Base-by-base conservation (phyloP, 2,797 vertebrate species). In the Neomorphus geoffroyi region DNA sequence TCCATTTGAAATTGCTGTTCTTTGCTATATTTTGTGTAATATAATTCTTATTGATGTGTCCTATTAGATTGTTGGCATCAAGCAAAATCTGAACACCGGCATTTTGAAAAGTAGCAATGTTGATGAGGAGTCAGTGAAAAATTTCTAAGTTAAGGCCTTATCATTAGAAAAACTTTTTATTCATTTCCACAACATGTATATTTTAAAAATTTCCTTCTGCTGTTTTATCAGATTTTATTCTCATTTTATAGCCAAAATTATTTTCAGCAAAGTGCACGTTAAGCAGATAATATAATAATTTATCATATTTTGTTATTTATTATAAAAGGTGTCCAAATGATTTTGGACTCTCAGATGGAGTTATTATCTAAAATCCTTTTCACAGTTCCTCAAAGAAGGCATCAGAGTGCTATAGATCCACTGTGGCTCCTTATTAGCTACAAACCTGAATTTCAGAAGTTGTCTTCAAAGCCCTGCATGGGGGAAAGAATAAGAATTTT, bases 301-400 rank as follows among this genome's bases (percentile, higher is more conserved):
- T 50, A 58, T 73, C 19, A 7, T 75, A 69, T 89, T 88, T 91
- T 89, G 7, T 18, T 79, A 54, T 66, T 87, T 95, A 62, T 87
- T 95, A 62, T 87, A 82, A 92, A 75, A 82, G 33, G 71, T 84
- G 13, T 89, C n/a, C 30, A 92, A 78, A 78, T 83, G 46, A 57
- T 87, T 88, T 32, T 45, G 33, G 81, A 62, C 24, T 48, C 65
- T 86, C 46, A 28, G 22, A 69, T 67, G n/a, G 71, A 57, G 89
- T 64, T 72, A 61, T 89, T 88, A 73, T 69, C 50, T 57, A 57
- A 88, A 94, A 74, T 78, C 7, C 23, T 87, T 71, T 91, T 66
- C 65, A 41, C 30, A 35, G 69, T 90, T 94, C 58, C 51, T 88
- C 70, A 90, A 91, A 78, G 43, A 75, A 91, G 14, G 7, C 10